These are phyloP conservation scores for Ailuropoda melanoleuca DNA, from an alignment of 2,113 vertebrate species.

Conservation along the genomic window DNA sequence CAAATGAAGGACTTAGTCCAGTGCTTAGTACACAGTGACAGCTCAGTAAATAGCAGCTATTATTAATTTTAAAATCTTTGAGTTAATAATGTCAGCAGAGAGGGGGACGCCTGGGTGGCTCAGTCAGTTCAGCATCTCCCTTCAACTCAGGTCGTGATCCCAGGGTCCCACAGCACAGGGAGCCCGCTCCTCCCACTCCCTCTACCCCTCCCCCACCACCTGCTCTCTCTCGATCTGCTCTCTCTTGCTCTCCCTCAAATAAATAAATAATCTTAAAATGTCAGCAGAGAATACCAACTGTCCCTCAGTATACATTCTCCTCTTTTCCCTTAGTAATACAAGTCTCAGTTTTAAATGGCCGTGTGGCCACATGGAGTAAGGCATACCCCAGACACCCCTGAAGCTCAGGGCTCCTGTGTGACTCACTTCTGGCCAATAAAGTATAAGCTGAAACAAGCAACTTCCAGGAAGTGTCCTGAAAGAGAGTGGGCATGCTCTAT, in stretches of 20 bases:
- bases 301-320: not conserved
- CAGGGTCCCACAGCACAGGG: not conserved
- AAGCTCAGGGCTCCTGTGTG: not conserved
- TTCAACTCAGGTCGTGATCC: not conserved
- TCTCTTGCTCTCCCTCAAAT: not conserved
- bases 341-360: not conserved
- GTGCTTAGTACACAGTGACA: not conserved
- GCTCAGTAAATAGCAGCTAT: not conserved
- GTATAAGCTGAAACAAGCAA: not conserved
- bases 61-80: not conserved
- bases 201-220: not conserved
- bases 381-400: not conserved
- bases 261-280: not conserved
- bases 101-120: not conserved
- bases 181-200: not conserved
- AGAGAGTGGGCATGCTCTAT: not conserved
- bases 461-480: not conserved
- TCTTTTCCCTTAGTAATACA: not conserved
- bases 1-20: not conserved
- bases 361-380: not conserved
- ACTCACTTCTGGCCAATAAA: not conserved
- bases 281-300: not conserved
- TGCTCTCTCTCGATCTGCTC: too few relatives aligned
- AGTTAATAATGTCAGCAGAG: not conserved
- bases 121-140: not conserved